Base-by-base conservation (phyloP, 2,888 invertebrate genomes). In the Pseudococcus longispinus region DNA sequence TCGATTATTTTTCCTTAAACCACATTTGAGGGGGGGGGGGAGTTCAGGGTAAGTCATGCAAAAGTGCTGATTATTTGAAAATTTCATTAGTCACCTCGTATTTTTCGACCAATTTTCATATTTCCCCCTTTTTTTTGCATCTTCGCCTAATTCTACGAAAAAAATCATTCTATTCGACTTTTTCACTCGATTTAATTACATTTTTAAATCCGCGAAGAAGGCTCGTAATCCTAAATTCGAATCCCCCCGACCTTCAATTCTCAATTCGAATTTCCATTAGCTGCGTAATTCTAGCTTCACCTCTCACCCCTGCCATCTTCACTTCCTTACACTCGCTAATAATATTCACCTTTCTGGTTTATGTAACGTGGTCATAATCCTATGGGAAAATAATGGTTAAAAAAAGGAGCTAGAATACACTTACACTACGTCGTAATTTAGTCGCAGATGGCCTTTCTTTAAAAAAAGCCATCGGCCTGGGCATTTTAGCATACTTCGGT, bases 271-370 rank as follows among this genome's bases (percentile, higher is more conserved):
- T 20, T 23, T 20, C 60, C 23, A 60, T 23, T 9, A 23, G 1
- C 5, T 6, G 60, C 20, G 15, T n/a, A 51, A 51, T 51, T 51
- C 51, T 20, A 60, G 1, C 20, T 60, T 60, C 23, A 23, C 11
- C 60, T 11, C 60, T 60, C 60, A 20, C 60, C 60, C 60, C 23
- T 60, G 60, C 3, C 23, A 20, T 4, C 6, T 60, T 9, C 13
- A 60, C 60, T 23, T 60, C 60, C 60, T 60, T 60, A 60, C 23
- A 60, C 60, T 60, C 23, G 2, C 60, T 60, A 23, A 60, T 60
- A 60, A 60, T 60, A 60, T 60, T 70, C 70, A 29, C 70, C 29
- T 70, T 70, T 70, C 29, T 29, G 70, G 70, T 70, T 70, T 26
- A 26, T 26, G 26, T 26, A 65, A 70, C 70, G 3, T 6, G 29